Conservation (phyloP, 1,140 invertebrate species). For the Temnothorax longispinosus region DNA sequence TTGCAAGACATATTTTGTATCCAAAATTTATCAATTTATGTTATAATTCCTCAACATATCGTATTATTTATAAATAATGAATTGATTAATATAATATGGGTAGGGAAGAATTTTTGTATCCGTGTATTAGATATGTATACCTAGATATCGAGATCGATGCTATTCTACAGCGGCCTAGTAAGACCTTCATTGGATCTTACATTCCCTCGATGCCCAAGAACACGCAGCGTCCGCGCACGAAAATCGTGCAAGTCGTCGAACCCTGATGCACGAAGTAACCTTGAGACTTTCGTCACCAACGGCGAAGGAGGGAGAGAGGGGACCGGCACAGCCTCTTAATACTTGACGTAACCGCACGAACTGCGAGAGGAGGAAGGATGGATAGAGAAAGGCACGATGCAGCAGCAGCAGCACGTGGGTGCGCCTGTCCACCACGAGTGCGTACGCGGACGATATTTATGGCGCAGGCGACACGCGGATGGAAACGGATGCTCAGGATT, state of each 20-base stretch:
- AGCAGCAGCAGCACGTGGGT: slow-evolving; percentile 56
- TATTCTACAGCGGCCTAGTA: background rate
- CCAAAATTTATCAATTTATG: background rate
- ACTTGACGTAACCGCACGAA: slow-evolving; percentile 75
- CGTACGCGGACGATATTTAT: slow-evolving; percentile 68
- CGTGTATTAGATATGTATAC: background rate
- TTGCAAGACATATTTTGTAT: background rate
- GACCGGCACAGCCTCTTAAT: slow-evolving; percentile 68
- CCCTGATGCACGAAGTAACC: slow-evolving; percentile 65
- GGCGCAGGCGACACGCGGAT: slow-evolving; percentile 63
- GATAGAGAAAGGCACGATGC: slow-evolving; percentile 15
- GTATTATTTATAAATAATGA: background rate
- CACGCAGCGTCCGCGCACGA: slow-evolving; percentile 27
- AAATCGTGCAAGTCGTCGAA: slow-evolving; percentile 72
- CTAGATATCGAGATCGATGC: background rate
- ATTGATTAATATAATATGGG: background rate
- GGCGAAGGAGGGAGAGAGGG: background rate
- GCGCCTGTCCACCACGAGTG: slow-evolving; percentile 16
- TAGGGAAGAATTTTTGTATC: background rate
- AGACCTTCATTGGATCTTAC: background rate
- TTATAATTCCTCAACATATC: background rate
- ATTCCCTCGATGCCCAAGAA: slow-evolving; percentile 11
- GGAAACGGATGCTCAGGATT: slow-evolving; percentile 69
- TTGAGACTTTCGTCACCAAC: slow-evolving; percentile 75
- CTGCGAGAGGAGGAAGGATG: slow-evolving; percentile 32